Conservation (phyloP, 1,140 invertebrate genomes). For the Neodiprion lecontei region DNA sequence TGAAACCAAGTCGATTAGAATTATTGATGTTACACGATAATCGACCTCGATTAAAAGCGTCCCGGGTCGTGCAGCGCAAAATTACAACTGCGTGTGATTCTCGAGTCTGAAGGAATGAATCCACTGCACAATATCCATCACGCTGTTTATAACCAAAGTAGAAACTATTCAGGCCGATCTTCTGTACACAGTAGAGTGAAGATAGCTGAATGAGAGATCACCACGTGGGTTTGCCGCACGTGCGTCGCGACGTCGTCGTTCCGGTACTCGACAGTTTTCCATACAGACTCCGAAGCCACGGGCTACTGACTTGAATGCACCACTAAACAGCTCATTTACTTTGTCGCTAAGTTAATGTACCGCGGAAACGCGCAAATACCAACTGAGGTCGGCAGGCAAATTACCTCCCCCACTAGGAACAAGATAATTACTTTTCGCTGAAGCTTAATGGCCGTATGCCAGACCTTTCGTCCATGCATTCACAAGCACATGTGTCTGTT, state of each 20-base stretch:
- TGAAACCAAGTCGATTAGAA: no score
- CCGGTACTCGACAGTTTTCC: neutral
- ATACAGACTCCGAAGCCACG: neutral
- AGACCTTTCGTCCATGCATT: neutral
- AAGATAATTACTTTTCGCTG: slow-evolving; percentile 2
- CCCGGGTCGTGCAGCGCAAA: no score
- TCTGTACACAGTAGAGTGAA: neutral
- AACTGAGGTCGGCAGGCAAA: neutral
- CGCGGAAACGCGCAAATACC: slow-evolving; percentile 9
- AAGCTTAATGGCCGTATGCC: neutral
- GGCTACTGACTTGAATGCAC: neutral
- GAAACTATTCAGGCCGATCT: no score
- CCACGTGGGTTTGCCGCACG: neutral
- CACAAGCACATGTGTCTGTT: neutral
- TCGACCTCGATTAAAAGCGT: no score
- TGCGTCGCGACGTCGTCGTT: neutral
- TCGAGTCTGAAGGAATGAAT: no score
- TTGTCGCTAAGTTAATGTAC: slow-evolving; percentile 10
- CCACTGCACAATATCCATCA: no score
- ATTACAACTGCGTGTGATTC: no score
- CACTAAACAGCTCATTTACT: slow-evolving; percentile 15
- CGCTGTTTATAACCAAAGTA: no score
- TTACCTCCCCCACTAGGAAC: neutral
- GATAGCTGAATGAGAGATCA: neutral
- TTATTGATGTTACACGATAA: no score